Evolutionary conservation across 2,888 invertebrate genomes (phyloP), one percentile per base, ranked within the genome.

Genomic region (Axea sp.): DNA sequence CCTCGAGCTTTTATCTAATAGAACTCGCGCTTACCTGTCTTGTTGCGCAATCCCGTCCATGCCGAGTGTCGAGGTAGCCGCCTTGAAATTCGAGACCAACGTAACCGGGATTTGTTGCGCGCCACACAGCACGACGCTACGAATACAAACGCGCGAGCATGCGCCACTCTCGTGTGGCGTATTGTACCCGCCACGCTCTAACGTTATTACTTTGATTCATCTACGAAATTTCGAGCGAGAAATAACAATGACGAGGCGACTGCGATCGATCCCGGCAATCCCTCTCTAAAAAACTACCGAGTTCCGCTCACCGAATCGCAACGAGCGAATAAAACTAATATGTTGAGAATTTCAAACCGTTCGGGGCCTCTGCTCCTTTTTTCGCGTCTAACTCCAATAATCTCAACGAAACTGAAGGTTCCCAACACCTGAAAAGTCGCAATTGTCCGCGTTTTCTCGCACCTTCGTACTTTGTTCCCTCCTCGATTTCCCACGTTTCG

Each of bases 21-120:
- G 24, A 26, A 55, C 31, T 47, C 55, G 37, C 39, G 53, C 28
- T 53, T 57, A 47, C 39, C 33, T 65, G 55, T 57, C 65, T 37
- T 30, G 30, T 67, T 55, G 55, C 67, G 33, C 49, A 49, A 57
- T 67, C 57, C 57, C 57, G 33, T 31, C 24, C 37, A 39, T 39
- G 45, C 53, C 30, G 55, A 47, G 53, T 65, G 55, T 55, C 65
- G 45, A 57, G 65, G 45, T 47, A 55, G 67, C n/a, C 57, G 57
- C 57, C 39, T 67, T 67, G 57, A 49, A 67, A 57, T 67, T 67
- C 67, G 67, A 57, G 37, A 67, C 57, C 57, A 14, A 39, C 57
- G 57, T 45, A 47, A 49, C 57, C 49, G 49, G 47, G 67, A 49
- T 67, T 67, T 57, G 55, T 55, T 35, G 35, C 17, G 65, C 35